Evolutionary conservation across 2,888 invertebrate species (phyloP), one percentile per base, ranked within the genome.

Genomic region (Tetropium fuscum): DNA sequence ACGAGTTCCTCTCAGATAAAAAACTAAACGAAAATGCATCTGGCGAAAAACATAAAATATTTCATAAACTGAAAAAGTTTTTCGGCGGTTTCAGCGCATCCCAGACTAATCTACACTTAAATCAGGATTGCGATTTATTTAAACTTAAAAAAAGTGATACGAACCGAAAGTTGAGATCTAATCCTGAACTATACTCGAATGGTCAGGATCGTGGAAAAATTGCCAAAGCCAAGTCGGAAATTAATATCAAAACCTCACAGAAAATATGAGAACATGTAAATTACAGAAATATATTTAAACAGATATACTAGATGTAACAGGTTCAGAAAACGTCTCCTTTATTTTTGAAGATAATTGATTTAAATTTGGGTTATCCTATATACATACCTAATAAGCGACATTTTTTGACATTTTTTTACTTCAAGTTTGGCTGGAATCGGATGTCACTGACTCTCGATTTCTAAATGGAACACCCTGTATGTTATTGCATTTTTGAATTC

Each of bases 51-150:
- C 41, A 67, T 0, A 69, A 69, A 22, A 68, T 78, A 18, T 70
- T 77, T 19, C 72, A 69, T 8, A 71, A 68, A 48, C 49, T 80
- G 3, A 77, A 71, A 53, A 70, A 63, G 49, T 70, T 78, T 53
- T 75, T 79, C 53, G 75, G 76, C 6, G 76, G 75, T 53, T 72
- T 75, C 45, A 68, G 74, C 5, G 74, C 77, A 2, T 30, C 66
- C 10, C 53, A 57, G 25, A 44, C 43, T 11, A 34, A 4, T 19
- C 41, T 22, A 22, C 36, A 47, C 6, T 20, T 10, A 2, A 44
- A 15, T 34, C 13, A 36, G 19, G 40, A 40, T 27, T 19, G 45
- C 20, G 44, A 51, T n/a, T 13, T 44, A 8, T 32, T 59, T 25
- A 34, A 16, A 18, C 11, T 59, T 19, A 3, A 13, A 18, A 40